These are phyloP conservation scores for Ochropacha duplaris DNA, from an alignment of 2,888 invertebrate genomes.

Conservation along the genomic window DNA sequence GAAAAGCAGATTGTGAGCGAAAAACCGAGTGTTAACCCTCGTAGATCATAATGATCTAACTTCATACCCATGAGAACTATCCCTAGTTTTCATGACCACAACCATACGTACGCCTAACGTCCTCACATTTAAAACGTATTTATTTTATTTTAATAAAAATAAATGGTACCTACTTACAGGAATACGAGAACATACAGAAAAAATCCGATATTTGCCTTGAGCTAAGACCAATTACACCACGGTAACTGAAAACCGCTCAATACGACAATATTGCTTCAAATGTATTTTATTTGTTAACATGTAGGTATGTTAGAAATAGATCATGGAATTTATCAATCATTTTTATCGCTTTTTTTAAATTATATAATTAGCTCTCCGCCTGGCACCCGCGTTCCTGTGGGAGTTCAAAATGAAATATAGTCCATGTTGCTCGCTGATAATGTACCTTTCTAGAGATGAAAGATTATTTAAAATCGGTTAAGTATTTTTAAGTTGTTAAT, in stretches of 20 bases:
- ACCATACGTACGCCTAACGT: not conserved
- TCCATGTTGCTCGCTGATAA: too few species aligned
- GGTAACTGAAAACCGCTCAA: not conserved
- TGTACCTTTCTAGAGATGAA: too few species aligned
- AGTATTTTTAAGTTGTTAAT: too few species aligned
- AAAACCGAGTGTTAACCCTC: slow-evolving; percentile 3
- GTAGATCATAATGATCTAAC: slow-evolving; percentile 25
- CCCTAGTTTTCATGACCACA: slow-evolving; percentile 13
- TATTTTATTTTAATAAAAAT: not conserved
- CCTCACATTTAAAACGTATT: not conserved
- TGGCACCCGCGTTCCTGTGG: too few species aligned
- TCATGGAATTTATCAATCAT: not conserved
- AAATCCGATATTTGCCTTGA: slow-evolving; percentile 3
- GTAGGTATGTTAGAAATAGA: not conserved
- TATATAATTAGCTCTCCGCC: not conserved
- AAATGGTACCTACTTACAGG: not conserved
- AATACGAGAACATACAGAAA: not conserved
- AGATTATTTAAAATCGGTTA: too few species aligned
- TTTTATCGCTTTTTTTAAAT: not conserved
- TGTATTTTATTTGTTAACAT: too few species aligned
- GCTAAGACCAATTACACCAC: slow-evolving; percentile 2
- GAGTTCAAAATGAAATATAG: too few species aligned
- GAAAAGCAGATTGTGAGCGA: slow-evolving; percentile 4
- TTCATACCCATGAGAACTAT: slow-evolving; percentile 26
- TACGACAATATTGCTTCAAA: not conserved